phyloP scores from a whole-genome alignment of 2,888 invertebrate genomes.

The Ochlodes sylvanus region DNA sequence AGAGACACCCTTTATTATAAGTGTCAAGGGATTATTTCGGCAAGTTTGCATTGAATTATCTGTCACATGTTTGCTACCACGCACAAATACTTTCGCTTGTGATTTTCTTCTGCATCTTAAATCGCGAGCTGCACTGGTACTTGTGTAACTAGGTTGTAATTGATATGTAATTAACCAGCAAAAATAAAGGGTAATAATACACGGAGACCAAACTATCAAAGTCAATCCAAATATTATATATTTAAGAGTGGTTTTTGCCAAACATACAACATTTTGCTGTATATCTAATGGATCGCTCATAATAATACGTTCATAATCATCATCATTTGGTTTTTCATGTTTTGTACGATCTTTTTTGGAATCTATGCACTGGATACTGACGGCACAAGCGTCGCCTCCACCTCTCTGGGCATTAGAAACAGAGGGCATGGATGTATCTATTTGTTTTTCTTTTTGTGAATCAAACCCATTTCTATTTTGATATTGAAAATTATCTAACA shows the following conservation, averaged over 20 bases:
- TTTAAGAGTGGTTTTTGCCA: constrained; percentile 45
- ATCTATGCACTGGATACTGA: not conserved
- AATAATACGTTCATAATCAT: not conserved
- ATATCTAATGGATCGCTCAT: not conserved
- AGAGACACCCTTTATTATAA: not conserved
- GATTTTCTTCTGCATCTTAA: constrained; percentile 13
- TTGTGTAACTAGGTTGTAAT: constrained; percentile 44
- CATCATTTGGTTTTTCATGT: not conserved
- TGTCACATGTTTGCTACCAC: constrained; percentile 1
- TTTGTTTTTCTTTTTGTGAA: constrained; percentile 10
- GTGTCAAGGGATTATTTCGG: not conserved
- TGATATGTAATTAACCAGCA: constrained; percentile 56
- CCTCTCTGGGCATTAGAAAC: constrained; percentile 23
- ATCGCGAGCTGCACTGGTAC: not conserved
- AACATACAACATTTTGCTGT: constrained; percentile 30
- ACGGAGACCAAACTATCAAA: constrained; percentile 59
- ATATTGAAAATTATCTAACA: not conserved
- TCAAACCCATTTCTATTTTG: not conserved
- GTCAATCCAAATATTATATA: constrained; percentile 50
- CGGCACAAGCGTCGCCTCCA: constrained; percentile 32
- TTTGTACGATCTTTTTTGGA: constrained; percentile 15
- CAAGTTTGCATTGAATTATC: constrained; percentile 20
- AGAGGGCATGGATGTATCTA: constrained; percentile 25
- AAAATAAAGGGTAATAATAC: constrained; percentile 51
- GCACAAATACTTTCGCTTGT: not conserved